Base-by-base conservation (phyloP, 2,888 invertebrate species). In the Esperia sulphurella region DNA sequence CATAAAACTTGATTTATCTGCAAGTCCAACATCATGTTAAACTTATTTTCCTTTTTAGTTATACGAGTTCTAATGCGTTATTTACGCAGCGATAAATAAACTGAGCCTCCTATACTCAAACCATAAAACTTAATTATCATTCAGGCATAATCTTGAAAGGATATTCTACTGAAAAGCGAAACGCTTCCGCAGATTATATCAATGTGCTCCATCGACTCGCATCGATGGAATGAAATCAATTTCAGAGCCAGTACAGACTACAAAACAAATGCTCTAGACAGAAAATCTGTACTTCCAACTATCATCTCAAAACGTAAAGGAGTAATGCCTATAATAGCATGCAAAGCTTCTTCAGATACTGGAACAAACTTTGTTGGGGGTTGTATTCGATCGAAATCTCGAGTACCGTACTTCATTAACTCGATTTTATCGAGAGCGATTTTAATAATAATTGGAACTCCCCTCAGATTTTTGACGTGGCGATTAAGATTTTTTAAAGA, bases 391-490 rank as follows among this genome's bases (percentile, higher is more conserved):
- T 82, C 81, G 71, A 68, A 77, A 83, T 83, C 76, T 74, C 68
- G 65, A 65, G 72, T 75, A 78, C 84, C 80, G 83, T 83, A 83
- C 84, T 85, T 86, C 84, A 86, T 88, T 88, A 86, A 81, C 76
- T 80, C 73, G 88, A 88, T 88, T 83, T 85, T 88, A 86, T 89
- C 88, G 67, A 59, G 68, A 70, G 66, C 68, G 73, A 75, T 87
- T 86, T 84, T 83, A 75, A 75, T 87, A 78, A 85, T 84, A 86
- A 88, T 82, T 79, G 81, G 73, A 72, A 73, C 78, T 71, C 72
- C 64, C 61, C 63, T 69, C 75, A 71, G 75, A 76, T 83, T 41
- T 80, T 79, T 78, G 83, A 81, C 76, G 72, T 62, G 61, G 58
- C 68, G 79, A 84, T 85, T 79, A 78, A 80, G 75, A 75, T 76